Base-by-base conservation (phyloP, 2,113 vertebrate species). In the Apteryx owenii region DNA sequence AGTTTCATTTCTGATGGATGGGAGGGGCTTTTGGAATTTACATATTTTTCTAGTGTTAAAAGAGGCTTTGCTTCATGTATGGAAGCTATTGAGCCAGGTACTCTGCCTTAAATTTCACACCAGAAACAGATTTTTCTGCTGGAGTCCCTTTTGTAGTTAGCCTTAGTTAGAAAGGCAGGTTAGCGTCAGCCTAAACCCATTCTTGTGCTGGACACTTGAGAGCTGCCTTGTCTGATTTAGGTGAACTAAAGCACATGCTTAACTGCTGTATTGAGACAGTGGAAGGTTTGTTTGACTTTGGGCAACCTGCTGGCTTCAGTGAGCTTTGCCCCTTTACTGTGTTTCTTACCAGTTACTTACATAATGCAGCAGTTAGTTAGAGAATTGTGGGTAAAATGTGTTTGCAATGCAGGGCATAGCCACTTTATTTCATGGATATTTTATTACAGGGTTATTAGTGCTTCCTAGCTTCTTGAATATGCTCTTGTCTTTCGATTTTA, bases 321-420 rank as follows among this genome's bases (percentile, higher is more conserved):
- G 36, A 28, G 33, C 65, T 90, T 64, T 68, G 40, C n/a, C 58
- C 51, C 44, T 12, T 19, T 12, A 7, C 60, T 23, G 2, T 46
- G 2, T 20, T 46, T 50, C 50, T 17, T 9, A n/a, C 58, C 19
- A 12, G 23, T 20, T 36, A 6, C 6, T 4, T 14, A 25, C 29
- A 0, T 12, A 17, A 13, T 4, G 2, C 4, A 15, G 7, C 1
- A 0, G 25, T 9, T 38, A 0, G 25, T 9, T 38, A 17, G 29
- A 48, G 68, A 75, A 22, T 0, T 25, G 33, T 1, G 0, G 48
- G 17, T 40, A 40, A 29, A 42, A 33, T 2, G 19, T 20, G 23
- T 25, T 29, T 48, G 51, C 75, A 31, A 11, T 8, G 26, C 68
- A 33, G 60, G 17, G 5, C 1, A 1, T 19, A 40, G 62, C 64